Evolutionary conservation across 2,797 vertebrate species (phyloP), one percentile per base, ranked within the genome.

Genomic region (Lagorchestes hirsutus): DNA sequence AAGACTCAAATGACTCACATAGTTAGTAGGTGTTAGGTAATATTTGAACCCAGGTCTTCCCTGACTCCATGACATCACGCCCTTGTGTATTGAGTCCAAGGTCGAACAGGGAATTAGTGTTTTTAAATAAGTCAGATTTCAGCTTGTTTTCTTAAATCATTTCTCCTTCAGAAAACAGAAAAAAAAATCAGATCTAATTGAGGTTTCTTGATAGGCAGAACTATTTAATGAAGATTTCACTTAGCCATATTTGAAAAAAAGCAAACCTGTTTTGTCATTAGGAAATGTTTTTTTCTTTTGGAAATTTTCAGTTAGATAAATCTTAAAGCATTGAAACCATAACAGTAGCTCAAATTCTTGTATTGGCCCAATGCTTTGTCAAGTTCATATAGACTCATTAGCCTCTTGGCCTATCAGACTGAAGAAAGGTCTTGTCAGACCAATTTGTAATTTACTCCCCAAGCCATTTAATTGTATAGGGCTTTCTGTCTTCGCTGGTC

Each of bases 271-370:
- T 82, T 9, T 54, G 55, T 95, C 90, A 90, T n/a, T 16, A 91
- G 82, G 40, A 92, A 52, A 52, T 52, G 50, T 52, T 52, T 52
- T 52, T 52, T 52, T 52, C 52, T 52, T 52, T 52, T 52, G 52
- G 52, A 52, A 93, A 92, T 34, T 95, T 97, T 93, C 96, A 93
- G 94, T 55, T 59, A 91, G 52, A 57, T 67, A 90, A 46, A 62
- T 95, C 87, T 92, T 92, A 92, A 12, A 96, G 34, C 94, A 92
- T 91, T 34, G 92, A 29, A n/a, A 96, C 55, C 91, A 93, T 92
- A 94, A 82, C 46, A 91, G 46, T 55, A 92, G 93, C 93, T 97
- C 92, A 67, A 90, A 46, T 40, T 95, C 29, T 93, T 92, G 34
- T 93, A 22, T 46, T 74, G 34, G 67, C n/a, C n/a, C 16, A 74